Conservation (phyloP, 2,113 vertebrate genomes). For the Acanthisitta chloris region DNA sequence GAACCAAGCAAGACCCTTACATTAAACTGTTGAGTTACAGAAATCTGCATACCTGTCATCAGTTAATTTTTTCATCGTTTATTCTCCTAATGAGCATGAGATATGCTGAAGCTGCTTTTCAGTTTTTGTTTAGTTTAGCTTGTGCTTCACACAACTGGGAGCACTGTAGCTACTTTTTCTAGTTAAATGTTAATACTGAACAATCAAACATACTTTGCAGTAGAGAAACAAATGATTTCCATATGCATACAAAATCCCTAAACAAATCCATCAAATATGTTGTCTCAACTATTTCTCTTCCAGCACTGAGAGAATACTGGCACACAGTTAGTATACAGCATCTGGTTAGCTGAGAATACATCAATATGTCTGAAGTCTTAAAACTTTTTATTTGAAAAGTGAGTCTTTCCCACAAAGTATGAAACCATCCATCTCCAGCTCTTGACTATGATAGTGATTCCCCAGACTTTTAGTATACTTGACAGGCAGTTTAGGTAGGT, state of each 20-base stretch:
- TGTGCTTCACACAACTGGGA: conserved; percentile 42
- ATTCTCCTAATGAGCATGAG: conserved; percentile 33
- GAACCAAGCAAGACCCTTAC: background rate
- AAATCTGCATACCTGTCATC: conserved; percentile 46
- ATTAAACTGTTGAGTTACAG: background rate
- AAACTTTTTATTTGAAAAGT: conserved; percentile 15
- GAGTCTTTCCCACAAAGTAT: conserved; percentile 9
- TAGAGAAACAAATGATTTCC: conserved; percentile 64
- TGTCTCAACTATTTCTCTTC: conserved; percentile 54
- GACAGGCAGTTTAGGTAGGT: background rate
- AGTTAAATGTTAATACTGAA: conserved; percentile 61
- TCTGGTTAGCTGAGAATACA: conserved; percentile 38
- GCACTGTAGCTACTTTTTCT: conserved; percentile 63
- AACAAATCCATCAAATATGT: conserved; percentile 60
- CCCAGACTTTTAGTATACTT: background rate
- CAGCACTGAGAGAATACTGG: conserved; percentile 43
- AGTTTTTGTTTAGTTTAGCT: conserved; percentile 53
- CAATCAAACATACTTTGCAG: conserved; percentile 56
- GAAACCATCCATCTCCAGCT: background rate
- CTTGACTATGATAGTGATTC: background rate
- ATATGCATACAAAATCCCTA: conserved; percentile 65
- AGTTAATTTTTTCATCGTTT: conserved; percentile 30
- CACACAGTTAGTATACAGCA: conserved; percentile 5
- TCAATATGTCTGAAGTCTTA: conserved; percentile 12
- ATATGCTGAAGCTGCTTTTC: conserved; percentile 45